Conservation (phyloP, 2,797 vertebrate species). For the Semotilus atromaculatus region DNA sequence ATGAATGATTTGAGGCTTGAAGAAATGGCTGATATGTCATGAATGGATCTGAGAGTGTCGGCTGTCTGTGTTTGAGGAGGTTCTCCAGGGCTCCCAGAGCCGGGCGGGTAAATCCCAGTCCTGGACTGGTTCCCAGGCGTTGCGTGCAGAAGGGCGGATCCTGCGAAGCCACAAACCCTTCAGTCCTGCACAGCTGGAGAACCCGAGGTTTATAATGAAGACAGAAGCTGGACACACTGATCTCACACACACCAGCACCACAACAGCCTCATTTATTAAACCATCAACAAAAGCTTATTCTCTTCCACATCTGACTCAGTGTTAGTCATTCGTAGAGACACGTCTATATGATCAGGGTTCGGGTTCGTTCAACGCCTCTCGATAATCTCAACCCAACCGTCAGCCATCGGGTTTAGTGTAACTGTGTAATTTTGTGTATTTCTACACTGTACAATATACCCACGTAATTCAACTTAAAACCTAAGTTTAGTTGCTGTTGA, state of each 20-base stretch:
- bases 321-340: not conserved
- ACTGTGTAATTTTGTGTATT: too few species aligned
- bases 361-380: not conserved
- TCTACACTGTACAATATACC: too few species aligned
- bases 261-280: not conserved
- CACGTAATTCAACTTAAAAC: too few species aligned
- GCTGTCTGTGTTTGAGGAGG: not conserved
- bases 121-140: slow-evolving; percentile 65
- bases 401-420: too few species aligned
- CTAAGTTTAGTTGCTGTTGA: too few species aligned
- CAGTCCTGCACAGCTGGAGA: slow-evolving; percentile 60
- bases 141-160: slow-evolving; percentile 70
- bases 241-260: not conserved
- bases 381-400: too few species aligned
- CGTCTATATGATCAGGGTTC: not conserved
- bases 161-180: slow-evolving; percentile 5
- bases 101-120: slow-evolving; percentile 68
- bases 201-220: slow-evolving; percentile 44
- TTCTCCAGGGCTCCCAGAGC: slow-evolving; percentile 69
- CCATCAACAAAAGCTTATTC: not conserved
- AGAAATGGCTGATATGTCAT: not conserved
- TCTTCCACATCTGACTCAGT: not conserved
- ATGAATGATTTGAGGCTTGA: not conserved
- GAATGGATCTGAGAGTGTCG: not conserved
- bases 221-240: slow-evolving; percentile 66